These are phyloP conservation scores for Nesogale talazaci DNA, from an alignment of 2,113 vertebrate genomes.

Conservation along the genomic window DNA sequence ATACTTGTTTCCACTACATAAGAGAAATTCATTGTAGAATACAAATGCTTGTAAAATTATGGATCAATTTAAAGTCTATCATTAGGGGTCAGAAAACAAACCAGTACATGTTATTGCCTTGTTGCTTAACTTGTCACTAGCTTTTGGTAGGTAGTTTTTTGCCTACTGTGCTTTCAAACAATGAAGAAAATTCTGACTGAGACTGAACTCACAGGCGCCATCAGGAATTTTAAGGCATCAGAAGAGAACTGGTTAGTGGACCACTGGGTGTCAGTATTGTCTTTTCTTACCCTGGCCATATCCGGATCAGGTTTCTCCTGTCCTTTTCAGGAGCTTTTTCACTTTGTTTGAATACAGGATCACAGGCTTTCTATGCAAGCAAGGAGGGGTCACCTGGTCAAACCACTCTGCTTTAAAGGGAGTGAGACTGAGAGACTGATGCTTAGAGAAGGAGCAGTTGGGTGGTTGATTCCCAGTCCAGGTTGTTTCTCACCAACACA, in stretches of 20 bases:
- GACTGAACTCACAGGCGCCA: not conserved
- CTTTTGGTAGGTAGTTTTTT: not conserved
- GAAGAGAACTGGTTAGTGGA: not conserved
- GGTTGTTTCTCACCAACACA: too few relatives aligned
- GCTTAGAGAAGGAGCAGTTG: not conserved
- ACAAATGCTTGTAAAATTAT: conserved; percentile 5
- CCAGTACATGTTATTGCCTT: not conserved
- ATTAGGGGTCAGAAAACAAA: not conserved
- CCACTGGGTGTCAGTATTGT: conserved; percentile 78
- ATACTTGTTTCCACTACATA: not conserved
- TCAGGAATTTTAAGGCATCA: not conserved
- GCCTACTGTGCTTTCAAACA: not conserved
- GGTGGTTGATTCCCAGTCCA: too few relatives aligned
- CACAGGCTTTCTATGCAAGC: not conserved
- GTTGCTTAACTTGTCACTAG: not conserved
- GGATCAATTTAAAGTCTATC: not conserved
- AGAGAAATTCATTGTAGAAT: conserved; percentile 28
- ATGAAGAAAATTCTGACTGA: not conserved
- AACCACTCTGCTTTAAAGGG: not conserved
- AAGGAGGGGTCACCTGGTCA: not conserved
- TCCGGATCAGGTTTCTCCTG: not conserved
- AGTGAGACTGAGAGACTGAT: not conserved
- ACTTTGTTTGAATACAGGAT: not conserved
- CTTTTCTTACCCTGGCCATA: conserved; percentile 28
- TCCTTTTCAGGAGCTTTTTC: not conserved